A percentile compares a stretch with the other conserved stretches of the same genome.
Evolutionary conservation across 2,888 invertebrate species (phyloP).

Genomic region (Phasia obesa): DNA sequence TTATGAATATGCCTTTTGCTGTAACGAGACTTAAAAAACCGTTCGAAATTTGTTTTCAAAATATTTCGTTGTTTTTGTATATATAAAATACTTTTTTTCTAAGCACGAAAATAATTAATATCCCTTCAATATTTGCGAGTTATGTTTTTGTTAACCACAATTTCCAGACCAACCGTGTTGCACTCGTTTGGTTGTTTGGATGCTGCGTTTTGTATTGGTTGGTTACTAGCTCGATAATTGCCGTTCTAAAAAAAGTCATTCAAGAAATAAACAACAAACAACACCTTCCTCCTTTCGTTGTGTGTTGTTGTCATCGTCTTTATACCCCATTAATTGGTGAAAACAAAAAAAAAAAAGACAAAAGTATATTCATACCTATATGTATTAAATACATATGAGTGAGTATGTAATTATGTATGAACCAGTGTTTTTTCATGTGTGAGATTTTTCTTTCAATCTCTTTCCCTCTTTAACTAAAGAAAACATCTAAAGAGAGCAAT

Average conservation of each 20-base stretch:
- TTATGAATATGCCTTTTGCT: too few relatives aligned
- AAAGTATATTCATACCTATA: too few relatives aligned
- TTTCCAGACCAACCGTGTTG: not conserved
- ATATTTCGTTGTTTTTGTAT: too few relatives aligned
- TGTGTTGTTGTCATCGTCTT: slow-evolving; percentile 16
- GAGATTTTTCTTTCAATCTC: slow-evolving; percentile 29
- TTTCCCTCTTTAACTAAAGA: not conserved
- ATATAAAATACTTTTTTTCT: too few relatives aligned
- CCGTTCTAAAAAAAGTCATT: slow-evolving; percentile 11
- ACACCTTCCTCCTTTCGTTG: slow-evolving; percentile 2
- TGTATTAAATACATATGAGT: not conserved
- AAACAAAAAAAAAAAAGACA: slow-evolving; percentile 40
- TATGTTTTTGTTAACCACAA: too few relatives aligned
- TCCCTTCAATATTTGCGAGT: too few relatives aligned
- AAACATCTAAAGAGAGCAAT: not conserved
- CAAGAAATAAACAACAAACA: slow-evolving; percentile 20
- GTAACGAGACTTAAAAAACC: too few relatives aligned
- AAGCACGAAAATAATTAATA: too few relatives aligned
- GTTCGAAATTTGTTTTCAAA: too few relatives aligned
- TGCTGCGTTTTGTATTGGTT: slow-evolving; percentile 11
- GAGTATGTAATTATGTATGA: slow-evolving; percentile 4
- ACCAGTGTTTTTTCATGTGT: slow-evolving; percentile 12
- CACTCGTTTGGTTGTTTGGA: not conserved
- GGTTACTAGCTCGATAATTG: slow-evolving; percentile 35
- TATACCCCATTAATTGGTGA: slow-evolving; percentile 20